Conservation (phyloP, 2,113 vertebrate genomes). For the Theristicus caerulescens region DNA sequence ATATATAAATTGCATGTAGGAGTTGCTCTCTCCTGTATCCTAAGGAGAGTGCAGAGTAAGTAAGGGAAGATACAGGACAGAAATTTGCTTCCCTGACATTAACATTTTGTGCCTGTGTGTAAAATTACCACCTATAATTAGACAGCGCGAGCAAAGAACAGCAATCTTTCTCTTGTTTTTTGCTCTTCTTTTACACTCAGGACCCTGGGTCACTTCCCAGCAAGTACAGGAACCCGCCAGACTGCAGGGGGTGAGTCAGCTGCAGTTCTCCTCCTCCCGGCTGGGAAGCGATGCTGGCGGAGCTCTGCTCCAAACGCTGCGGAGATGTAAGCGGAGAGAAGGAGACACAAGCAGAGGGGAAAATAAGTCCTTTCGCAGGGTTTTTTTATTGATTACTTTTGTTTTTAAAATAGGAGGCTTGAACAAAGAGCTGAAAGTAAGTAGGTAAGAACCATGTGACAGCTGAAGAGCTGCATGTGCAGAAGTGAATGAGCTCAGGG, state of each 20-base stretch:
- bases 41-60: background rate
- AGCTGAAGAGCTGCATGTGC: background rate
- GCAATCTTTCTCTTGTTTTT: background rate
- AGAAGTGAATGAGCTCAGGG: background rate
- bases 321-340: background rate
- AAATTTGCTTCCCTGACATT: background rate
- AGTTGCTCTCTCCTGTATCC: slow-evolving; percentile 13
- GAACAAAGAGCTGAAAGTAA: background rate
- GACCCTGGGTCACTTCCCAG: background rate
- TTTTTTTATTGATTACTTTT: background rate
- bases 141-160: fast-evolving
- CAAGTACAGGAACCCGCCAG: background rate
- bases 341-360: background rate
- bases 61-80: background rate
- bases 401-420: background rate
- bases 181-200: background rate
- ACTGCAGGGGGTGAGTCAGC: background rate
- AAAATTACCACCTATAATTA: background rate
- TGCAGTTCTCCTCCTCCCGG: background rate
- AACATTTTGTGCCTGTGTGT: background rate
- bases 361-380: background rate
- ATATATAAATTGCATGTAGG: slow-evolving; percentile 43
- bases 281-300: background rate
- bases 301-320: background rate
- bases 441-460: background rate